Evolutionary conservation across 2,113 vertebrate genomes (phyloP).

Genomic region (Prietella phreatophila): DNA sequence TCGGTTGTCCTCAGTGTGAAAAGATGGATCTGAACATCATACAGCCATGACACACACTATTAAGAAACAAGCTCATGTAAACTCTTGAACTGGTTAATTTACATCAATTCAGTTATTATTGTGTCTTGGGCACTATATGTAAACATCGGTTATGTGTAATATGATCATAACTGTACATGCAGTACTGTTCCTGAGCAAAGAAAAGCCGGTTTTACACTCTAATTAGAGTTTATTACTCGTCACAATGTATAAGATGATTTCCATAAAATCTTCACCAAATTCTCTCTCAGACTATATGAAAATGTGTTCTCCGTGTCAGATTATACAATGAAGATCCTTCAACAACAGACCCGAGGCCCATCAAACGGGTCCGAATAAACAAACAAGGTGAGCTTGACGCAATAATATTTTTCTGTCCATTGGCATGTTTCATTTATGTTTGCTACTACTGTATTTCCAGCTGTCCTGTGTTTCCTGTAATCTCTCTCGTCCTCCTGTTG

Average conservation of each 20-base stretch:
- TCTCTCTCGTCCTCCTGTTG: background rate
- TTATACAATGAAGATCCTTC: background rate
- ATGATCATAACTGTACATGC: too few relatives aligned
- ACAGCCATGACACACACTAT: too few relatives aligned
- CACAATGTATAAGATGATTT: background rate
- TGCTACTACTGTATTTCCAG: background rate
- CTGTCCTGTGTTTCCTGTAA: background rate
- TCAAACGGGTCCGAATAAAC: background rate
- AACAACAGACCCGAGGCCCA: background rate
- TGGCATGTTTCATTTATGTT: background rate
- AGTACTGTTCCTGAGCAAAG: background rate
- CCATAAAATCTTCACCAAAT: background rate
- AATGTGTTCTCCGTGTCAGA: background rate
- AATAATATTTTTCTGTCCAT: background rate
- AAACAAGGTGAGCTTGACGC: background rate
- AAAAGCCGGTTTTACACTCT: background rate
- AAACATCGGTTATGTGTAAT: too few relatives aligned
- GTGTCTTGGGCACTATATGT: too few relatives aligned
- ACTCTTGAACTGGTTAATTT: too few relatives aligned
- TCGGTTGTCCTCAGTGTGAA: too few relatives aligned
- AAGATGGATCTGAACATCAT: too few relatives aligned
- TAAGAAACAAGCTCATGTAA: too few relatives aligned
- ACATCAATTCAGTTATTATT: too few relatives aligned
- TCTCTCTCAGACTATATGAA: background rate
- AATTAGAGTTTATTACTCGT: background rate